phyloP scores from a whole-genome alignment of 2,797 vertebrate genomes.

The Tachyglossus aculeatus region DNA sequence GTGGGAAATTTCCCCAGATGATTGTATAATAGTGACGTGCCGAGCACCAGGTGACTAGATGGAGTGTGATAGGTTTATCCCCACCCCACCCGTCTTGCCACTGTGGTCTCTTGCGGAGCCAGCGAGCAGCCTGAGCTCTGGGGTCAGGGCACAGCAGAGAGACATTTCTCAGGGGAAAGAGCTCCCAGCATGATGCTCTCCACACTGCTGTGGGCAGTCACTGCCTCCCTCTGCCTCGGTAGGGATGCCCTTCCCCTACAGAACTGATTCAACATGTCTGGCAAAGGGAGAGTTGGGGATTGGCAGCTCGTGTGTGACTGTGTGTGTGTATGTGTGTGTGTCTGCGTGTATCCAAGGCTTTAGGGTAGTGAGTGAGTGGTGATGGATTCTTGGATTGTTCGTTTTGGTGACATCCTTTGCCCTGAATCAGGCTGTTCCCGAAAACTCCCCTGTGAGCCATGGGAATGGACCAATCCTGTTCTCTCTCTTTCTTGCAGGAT shows the following conservation, averaged over 20 bases:
- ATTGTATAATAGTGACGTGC: too few species aligned
- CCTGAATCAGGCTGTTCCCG: not conserved
- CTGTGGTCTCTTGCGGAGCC: too few species aligned
- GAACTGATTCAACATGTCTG: not conserved
- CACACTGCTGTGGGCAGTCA: not conserved
- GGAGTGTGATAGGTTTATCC: too few species aligned
- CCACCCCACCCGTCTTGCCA: too few species aligned
- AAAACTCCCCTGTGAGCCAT: not conserved
- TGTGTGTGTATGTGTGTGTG: too few species aligned
- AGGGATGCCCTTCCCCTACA: not conserved
- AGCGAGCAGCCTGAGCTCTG: too few species aligned
- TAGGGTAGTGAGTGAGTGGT: too few species aligned
- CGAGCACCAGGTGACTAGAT: too few species aligned
- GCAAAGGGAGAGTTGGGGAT: not conserved
- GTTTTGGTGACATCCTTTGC: too few species aligned
- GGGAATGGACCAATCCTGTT: not conserved
- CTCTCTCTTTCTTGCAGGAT: not conserved
- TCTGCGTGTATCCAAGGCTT: too few species aligned
- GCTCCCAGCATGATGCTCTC: not conserved
- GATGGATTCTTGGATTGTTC: too few species aligned
- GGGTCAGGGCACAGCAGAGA: not conserved
- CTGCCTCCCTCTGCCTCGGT: slow-evolving; percentile 1
- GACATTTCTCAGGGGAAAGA: not conserved
- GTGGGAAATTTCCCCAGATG: too few species aligned
- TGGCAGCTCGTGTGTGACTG: not conserved